Percentiles rank a stretch among this genome's conserved stretches.
phyloP scores from a whole-genome alignment of 1,140 invertebrate species.

The Nasonia giraulti region DNA sequence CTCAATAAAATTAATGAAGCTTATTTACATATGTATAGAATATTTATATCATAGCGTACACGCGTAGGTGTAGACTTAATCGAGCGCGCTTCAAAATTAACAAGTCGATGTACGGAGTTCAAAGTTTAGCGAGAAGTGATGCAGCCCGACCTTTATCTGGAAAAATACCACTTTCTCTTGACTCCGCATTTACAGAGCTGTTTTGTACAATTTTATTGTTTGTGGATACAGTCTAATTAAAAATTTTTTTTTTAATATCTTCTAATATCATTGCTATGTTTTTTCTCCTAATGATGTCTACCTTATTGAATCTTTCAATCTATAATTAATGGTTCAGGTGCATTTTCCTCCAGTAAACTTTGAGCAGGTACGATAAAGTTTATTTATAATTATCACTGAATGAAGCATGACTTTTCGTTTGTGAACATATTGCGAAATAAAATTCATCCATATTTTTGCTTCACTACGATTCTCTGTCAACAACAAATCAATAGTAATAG shows the following conservation, averaged over 20 bases:
- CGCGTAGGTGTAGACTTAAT: background rate
- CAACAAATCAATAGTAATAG: background rate
- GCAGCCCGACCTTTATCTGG: background rate
- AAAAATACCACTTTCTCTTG: background rate
- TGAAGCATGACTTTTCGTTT: conserved; percentile 21
- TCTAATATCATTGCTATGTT: conserved; percentile 8
- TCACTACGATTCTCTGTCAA: background rate
- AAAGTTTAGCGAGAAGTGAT: conserved; percentile 31
- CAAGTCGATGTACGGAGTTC: conserved; percentile 12
- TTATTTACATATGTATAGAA: conserved; percentile 29
- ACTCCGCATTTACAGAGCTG: background rate
- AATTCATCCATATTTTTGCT: background rate
- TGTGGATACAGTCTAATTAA: background rate
- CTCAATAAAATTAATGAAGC: conserved; percentile 15
- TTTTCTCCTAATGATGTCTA: conserved; percentile 21
- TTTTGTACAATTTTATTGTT: background rate
- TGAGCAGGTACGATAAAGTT: conserved; percentile 6
- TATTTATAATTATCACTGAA: background rate
- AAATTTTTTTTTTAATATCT: background rate
- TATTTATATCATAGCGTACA: conserved; percentile 3
- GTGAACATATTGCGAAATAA: conserved; percentile 1
- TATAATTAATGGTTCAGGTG: background rate
- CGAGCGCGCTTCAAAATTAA: conserved; percentile 15
- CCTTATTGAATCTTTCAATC: background rate
- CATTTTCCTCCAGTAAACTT: conserved; percentile 35